These are phyloP conservation scores for Macropodus opercularis DNA, from an alignment of 2,797 vertebrate genomes.

Conservation along the genomic window DNA sequence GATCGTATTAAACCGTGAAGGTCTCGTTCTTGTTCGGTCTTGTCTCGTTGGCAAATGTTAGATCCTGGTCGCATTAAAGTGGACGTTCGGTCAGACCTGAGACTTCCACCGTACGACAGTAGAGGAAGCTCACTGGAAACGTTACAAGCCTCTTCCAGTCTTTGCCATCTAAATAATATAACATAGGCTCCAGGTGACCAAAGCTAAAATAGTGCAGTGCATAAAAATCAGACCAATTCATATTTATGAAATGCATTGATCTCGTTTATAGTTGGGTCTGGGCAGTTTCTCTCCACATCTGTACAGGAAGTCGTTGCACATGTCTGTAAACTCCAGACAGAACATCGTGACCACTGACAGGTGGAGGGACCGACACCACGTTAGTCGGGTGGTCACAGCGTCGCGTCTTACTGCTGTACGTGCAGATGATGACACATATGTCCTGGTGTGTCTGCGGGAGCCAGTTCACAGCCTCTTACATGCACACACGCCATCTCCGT, in stretches of 20 bases:
- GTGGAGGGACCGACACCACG: no score
- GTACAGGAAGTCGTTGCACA: not conserved
- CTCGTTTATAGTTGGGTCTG: not conserved
- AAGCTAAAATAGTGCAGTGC: constrained; percentile 3
- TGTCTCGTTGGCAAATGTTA: constrained; percentile 1
- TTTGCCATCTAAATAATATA: constrained; percentile 24
- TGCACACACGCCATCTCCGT: constrained; percentile 4
- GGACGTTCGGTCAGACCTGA: not conserved
- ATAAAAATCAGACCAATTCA: not conserved
- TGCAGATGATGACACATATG: not conserved
- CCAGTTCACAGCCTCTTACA: constrained; percentile 19
- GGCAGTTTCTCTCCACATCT: not conserved
- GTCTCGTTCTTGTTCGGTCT: constrained; percentile 2
- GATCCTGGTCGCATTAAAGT: not conserved
- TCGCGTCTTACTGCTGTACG: no score
- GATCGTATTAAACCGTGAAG: not conserved
- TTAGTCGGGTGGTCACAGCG: no score
- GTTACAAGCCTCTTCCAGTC: constrained; percentile 4
- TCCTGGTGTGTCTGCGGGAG: not conserved
- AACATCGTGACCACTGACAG: no score
- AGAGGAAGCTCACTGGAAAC: not conserved
- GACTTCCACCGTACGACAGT: not conserved
- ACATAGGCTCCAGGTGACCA: not conserved
- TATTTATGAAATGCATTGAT: constrained; percentile 1
- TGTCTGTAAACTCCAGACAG: no score